Evolutionary conservation across 2,888 invertebrate genomes (phyloP), one percentile per base, ranked within the genome.

Genomic region (Drosophila macrospina): DNA sequence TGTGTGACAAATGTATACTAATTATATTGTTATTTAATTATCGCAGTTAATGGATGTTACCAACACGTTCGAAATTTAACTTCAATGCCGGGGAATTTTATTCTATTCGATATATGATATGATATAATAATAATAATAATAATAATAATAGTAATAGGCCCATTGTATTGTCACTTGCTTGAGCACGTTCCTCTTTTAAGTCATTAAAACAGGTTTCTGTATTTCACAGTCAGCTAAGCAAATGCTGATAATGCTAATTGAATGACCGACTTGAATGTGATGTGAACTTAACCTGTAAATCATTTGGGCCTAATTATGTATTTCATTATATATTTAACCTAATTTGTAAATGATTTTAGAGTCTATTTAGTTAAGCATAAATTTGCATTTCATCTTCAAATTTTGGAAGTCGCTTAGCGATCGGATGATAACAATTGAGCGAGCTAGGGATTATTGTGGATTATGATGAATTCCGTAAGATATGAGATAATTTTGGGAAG

Each of bases 161-260:
- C n/a, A n/a, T n/a, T n/a, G n/a, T n/a, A n/a, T n/a, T n/a, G n/a
- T n/a, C n/a, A n/a, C n/a, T n/a, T n/a, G n/a, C 20, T 20, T 20
- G 13, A 13, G 24, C 32, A 26, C 56, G 45, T 28, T 45, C 45
- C 45, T 13, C 37, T 28, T 3, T 39, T 56, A 1, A 7, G 24
- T 26, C 11, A 10, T 32, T 24, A 8, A 15, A 59, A 42, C 59
- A 15, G 59, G 59, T 51, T 42, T 26, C 8, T 2, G n/a, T 2
- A 56, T 28, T 36, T 45, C 28, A 47, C 47, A 15, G 45, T 44
- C 47, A 37, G 16, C 16, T n/a, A 15, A 15, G n/a, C n/a, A 45
- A 26, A 26, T 16, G 4, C 16, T 15, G 15, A 15, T 11, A 42
- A n/a, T 11, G 0, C 34, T 20, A 34, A 32, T 34, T 10, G 48